Percentiles rank a stretch among this genome's conserved stretches.
These are phyloP conservation scores for Acleris sparsana DNA, from an alignment of 2,888 invertebrate genomes.

Conservation along the genomic window DNA sequence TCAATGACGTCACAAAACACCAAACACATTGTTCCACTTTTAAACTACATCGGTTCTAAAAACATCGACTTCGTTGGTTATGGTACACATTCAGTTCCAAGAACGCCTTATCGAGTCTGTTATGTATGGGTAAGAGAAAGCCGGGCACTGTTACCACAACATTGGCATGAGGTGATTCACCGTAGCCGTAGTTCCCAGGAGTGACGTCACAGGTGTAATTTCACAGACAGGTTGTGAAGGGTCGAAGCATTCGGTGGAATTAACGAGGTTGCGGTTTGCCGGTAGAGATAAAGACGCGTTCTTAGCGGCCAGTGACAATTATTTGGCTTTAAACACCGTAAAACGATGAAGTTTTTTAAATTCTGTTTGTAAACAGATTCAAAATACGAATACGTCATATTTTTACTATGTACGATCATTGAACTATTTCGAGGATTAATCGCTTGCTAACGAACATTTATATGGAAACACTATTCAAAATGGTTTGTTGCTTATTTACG, in stretches of 20 bases:
- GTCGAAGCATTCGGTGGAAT: constrained; percentile 8
- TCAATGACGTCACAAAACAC: background rate
- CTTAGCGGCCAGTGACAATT: background rate
- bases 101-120: too few relatives aligned
- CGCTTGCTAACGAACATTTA: too few relatives aligned
- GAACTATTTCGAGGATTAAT: too few relatives aligned
- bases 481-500: too few relatives aligned
- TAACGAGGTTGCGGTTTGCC: constrained; percentile 1
- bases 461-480: too few relatives aligned
- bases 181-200: background rate
- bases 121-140: background rate
- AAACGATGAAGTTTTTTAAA: too few relatives aligned
- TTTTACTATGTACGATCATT: too few relatives aligned
- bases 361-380: too few relatives aligned
- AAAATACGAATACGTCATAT: too few relatives aligned
- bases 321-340: too few relatives aligned
- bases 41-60: background rate
- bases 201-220: constrained; percentile 16
- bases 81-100: too few relatives aligned
- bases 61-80: background rate
- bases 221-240: background rate
- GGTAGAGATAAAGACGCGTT: constrained; percentile 7
- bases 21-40: constrained; percentile 3
- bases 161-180: constrained; percentile 8
- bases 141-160: background rate